Base-by-base conservation (phyloP, 2,888 invertebrate species). In the Nesidiocoris tenuis region DNA sequence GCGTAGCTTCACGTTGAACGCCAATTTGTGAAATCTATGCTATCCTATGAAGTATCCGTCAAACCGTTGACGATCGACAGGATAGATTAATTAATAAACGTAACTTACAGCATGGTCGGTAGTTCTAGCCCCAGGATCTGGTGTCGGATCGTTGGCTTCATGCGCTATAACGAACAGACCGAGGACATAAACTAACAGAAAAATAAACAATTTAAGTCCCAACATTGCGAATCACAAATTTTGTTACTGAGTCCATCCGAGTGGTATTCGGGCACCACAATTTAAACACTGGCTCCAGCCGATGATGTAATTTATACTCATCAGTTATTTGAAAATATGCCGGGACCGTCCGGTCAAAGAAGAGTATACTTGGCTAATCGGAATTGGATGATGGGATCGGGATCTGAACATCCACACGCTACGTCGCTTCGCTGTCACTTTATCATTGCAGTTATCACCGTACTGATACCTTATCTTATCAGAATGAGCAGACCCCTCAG, bases 301-400 rank as follows among this genome's bases (percentile, higher is more conserved):
- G n/a, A 0, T 12, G 5, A 7, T n/a, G 55, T n/a, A 55, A 67
- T 55, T 22, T 21, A 54, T 39, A 19, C n/a, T 67, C 67, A 55
- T 21, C 59, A 24, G 22, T 24, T 59, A 17, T 70, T 59, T 59
- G 17, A 57, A 70, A 70, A 57, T 72, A 72, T 17, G 55, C 72
- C 72, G 72, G 72, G 72, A 24, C 24, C 0, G 25, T 59, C 19
- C 39, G 18, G 7, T 23, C 39, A 39, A 7, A 39, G 39, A 25
- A 17, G 19, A 25, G 16, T 23, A 17, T 70, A 72, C 72, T 72
- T 72, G 72, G 72, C 19, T 61, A 39, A 18, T 21, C 61, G 39
- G 72, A 72, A 72, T 72, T 72, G 72, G 72, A 61, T 54, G 72
- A 72, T n/a, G n/a, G n/a, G n/a, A n/a, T n/a, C n/a, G n/a, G n/a